Conservation (phyloP, 2,888 invertebrate genomes). For the Chrysomela aeneicollis region DNA sequence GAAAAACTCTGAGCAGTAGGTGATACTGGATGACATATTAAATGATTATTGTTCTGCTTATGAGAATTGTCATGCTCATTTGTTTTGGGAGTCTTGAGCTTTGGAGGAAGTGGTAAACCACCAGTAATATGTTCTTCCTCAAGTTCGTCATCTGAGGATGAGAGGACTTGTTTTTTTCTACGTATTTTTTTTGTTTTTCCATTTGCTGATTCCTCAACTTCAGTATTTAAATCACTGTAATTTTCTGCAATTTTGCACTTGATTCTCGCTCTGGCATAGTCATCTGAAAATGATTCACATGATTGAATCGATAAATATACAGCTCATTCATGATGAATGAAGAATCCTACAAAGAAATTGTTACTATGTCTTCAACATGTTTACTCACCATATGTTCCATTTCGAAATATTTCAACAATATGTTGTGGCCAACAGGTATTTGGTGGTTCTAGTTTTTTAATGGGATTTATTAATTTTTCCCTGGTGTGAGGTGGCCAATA, state of each 20-base stretch:
- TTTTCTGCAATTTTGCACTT: slow-evolving; percentile 8
- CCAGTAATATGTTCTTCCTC: neutral
- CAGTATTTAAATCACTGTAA: neutral
- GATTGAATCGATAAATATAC: slow-evolving; percentile 3
- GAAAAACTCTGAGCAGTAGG: slow-evolving; percentile 11
- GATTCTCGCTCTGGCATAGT: neutral
- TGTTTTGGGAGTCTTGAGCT: neutral
- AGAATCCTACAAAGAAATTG: no score
- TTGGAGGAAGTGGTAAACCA: slow-evolving; percentile 4
- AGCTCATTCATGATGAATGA: neutral
- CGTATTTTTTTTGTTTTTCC: slow-evolving; percentile 3
- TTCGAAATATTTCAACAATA: slow-evolving; percentile 13
- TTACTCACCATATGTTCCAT: slow-evolving; percentile 22
- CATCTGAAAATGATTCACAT: neutral
- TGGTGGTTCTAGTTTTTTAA: slow-evolving; percentile 15
- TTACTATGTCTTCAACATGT: neutral
- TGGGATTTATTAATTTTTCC: slow-evolving; percentile 8
- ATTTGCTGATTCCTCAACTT: slow-evolving; percentile 1
- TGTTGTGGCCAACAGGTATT: slow-evolving; percentile 21
- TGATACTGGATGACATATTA: neutral
- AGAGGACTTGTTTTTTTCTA: slow-evolving; percentile 2
- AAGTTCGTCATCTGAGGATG: neutral
- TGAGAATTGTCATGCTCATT: neutral
- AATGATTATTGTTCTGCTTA: neutral
- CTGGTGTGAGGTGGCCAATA: slow-evolving; percentile 16